A percentile compares a stretch with the other conserved stretches of the same genome.
phyloP scores from a whole-genome alignment of 1,140 invertebrate species.

The Drosophila mauritiana region DNA sequence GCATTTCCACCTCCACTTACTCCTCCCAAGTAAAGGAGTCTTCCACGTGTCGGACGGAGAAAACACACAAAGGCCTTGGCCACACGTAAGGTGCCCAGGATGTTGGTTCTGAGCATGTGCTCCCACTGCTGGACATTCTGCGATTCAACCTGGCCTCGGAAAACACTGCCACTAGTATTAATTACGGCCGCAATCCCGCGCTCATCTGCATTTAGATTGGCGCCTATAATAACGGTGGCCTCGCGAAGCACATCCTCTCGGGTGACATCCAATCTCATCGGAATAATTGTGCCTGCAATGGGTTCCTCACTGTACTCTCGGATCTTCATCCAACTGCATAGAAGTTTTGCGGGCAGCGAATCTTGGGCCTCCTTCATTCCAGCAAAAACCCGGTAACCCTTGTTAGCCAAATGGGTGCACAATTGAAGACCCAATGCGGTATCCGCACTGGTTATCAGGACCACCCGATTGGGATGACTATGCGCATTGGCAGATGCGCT shows the following conservation, averaged over 20 bases:
- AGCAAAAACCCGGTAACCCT: constrained; percentile 91
- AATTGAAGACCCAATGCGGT: constrained; percentile 89
- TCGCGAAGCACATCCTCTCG: constrained; percentile 91
- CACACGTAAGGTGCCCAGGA: constrained; percentile 90
- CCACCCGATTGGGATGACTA: constrained; percentile 85
- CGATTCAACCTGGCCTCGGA: constrained; percentile 88
- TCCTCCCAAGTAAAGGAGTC: constrained; percentile 87
- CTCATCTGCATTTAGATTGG: constrained; percentile 92
- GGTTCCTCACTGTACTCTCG: constrained; percentile 86
- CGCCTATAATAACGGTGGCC: constrained; percentile 90
- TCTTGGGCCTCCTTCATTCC: constrained; percentile 87
- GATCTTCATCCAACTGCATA: constrained; percentile 87
- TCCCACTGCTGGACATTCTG: constrained; percentile 92
- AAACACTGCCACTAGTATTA: constrained; percentile 90
- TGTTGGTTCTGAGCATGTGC: constrained; percentile 90
- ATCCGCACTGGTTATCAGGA: constrained; percentile 91
- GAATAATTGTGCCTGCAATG: constrained; percentile 86
- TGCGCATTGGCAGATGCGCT: constrained; percentile 74
- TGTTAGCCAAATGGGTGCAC: constrained; percentile 87
- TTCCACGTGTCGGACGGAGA: constrained; percentile 86
- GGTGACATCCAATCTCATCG: constrained; percentile 91
- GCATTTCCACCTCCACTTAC: constrained; percentile 18
- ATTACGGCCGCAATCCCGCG: constrained; percentile 93
- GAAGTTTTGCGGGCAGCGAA: constrained; percentile 86
- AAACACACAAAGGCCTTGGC: constrained; percentile 91